These are phyloP conservation scores for Agrotis ipsilon DNA, from an alignment of 2,888 invertebrate genomes.

Conservation along the genomic window DNA sequence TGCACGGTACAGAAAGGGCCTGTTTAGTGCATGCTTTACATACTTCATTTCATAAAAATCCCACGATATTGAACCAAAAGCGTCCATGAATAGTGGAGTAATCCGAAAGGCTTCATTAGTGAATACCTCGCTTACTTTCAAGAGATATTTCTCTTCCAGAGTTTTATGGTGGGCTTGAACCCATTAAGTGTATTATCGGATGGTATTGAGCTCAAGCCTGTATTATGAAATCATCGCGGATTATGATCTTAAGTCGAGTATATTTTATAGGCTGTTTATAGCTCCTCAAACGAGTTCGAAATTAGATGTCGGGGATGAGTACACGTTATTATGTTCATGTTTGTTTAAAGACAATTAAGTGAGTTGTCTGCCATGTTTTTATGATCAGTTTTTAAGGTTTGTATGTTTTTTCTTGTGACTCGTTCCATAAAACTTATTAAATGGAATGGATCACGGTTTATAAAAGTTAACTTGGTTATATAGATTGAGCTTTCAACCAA, in stretches of 20 bases:
- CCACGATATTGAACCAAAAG: slow-evolving; percentile 21
- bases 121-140: slow-evolving; percentile 39
- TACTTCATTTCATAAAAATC: slow-evolving; percentile 35
- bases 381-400: not conserved
- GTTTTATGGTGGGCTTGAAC: slow-evolving; percentile 49
- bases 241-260: slow-evolving; percentile 53
- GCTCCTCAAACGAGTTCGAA: slow-evolving; percentile 24
- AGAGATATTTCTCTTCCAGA: slow-evolving; percentile 42
- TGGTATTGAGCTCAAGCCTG: not conserved
- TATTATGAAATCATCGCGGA: slow-evolving; percentile 63
- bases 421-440: too few species aligned
- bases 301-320: slow-evolving; percentile 24
- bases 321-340: not conserved
- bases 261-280: slow-evolving; percentile 51
- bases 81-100: slow-evolving; percentile 19
- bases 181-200: slow-evolving; percentile 56
- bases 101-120: slow-evolving; percentile 52
- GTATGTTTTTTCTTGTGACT: too few species aligned
- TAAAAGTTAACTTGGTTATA: too few species aligned
- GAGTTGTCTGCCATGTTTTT: not conserved
- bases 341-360: slow-evolving; percentile 9
- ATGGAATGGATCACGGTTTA: too few species aligned
- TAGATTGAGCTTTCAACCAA: too few species aligned
- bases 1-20: not conserved
- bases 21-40: slow-evolving; percentile 6